Evolutionary conservation across 2,888 invertebrate genomes (phyloP).

Genomic region (Carabus problematicus): DNA sequence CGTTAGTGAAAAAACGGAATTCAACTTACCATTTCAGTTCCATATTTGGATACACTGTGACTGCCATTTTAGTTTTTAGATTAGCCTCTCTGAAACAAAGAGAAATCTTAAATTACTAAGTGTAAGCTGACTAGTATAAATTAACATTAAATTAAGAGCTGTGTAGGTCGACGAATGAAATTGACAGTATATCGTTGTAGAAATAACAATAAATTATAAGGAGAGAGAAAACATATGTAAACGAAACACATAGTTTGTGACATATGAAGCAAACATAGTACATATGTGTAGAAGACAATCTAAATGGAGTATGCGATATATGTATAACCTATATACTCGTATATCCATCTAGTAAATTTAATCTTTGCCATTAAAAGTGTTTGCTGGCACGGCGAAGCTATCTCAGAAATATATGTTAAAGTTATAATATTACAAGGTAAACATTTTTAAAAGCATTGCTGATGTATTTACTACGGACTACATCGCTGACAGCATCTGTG

Average conservation of each 20-base stretch:
- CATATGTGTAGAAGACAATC: too few relatives aligned
- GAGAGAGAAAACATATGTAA: conserved; percentile 18
- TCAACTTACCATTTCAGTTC: conserved; percentile 57
- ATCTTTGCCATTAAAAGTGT: too few relatives aligned
- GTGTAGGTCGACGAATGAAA: neutral
- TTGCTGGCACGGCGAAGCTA: too few relatives aligned
- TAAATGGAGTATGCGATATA: too few relatives aligned
- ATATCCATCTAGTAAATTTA: too few relatives aligned
- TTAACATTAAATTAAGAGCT: neutral
- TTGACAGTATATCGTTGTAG: too few relatives aligned
- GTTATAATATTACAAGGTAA: conserved; percentile 36
- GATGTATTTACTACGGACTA: conserved; percentile 28
- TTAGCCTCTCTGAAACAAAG: conserved; percentile 34
- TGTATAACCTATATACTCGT: too few relatives aligned
- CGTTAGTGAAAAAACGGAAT: conserved; percentile 3
- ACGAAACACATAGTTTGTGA: too few relatives aligned
- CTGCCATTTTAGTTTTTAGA: conserved; percentile 54
- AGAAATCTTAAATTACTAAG: neutral
- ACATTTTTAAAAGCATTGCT: conserved; percentile 37
- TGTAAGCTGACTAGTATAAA: too few relatives aligned
- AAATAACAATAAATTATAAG: conserved; percentile 28
- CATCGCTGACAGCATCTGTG: conserved; percentile 6
- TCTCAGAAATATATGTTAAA: conserved; percentile 11
- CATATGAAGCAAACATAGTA: too few relatives aligned
- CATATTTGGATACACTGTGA: conserved; percentile 58